Base-by-base conservation (phyloP, 2,888 invertebrate genomes). In the Scaptomyza cyrtandrae region DNA sequence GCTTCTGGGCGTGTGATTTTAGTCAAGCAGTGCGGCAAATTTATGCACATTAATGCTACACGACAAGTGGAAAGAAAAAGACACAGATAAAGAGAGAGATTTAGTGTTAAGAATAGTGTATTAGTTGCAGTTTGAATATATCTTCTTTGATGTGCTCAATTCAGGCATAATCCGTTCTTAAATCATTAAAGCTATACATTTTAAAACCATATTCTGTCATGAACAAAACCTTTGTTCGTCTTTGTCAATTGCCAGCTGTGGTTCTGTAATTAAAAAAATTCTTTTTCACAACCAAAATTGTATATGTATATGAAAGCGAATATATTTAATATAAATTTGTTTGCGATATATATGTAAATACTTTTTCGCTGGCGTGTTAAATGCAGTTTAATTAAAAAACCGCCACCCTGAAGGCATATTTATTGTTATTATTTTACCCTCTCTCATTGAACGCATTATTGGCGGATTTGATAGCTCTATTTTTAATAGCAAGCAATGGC, bases 321-420 rank as follows among this genome's bases (percentile, higher is more conserved):
- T 31, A 46, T 16, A 37, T 19, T 14, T 33, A 35, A 66, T 61
- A 61, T 58, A 63, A 61, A 56, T 66, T 49, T 52, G 14, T 37
- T 41, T 43, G 10, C 44, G 9, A 31, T 31, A n/a, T 57, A 60
- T 53, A 62, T 44, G 54, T 65, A 14, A 19, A 31, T 41, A 31
- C 27, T 4, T n/a, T 35, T 61, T 48, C 39, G 50, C 39, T 41
- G 45, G 56, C 45, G 31, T 57, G 52, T 71, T 24, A 63, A 35
- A 76, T 83, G 68, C 60, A 76, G 69, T 79, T 79, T 83, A 79
- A 79, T 83, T 79, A 79, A 79, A 79, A 79, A 76, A 65, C 54
- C 53, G 71, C 59, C 65, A 66, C 66, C 63, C 67, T 59, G 74
- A 50, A 67, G 75, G 58, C 56, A 57, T 59, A 37, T 61, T 68